phyloP scores from a whole-genome alignment of 2,797 vertebrate genomes.

The Muscicapa striata region DNA sequence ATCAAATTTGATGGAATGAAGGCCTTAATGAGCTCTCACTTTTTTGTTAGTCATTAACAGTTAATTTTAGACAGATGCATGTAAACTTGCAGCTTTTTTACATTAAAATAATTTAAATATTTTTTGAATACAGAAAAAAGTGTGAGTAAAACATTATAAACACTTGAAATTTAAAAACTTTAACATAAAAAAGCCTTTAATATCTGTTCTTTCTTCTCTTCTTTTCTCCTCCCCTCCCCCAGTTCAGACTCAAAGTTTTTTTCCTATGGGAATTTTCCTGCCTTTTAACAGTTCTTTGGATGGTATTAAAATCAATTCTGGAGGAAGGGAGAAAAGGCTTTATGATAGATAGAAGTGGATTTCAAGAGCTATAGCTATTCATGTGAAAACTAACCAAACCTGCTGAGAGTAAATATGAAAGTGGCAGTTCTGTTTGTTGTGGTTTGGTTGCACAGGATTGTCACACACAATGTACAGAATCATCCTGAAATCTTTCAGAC shows the following conservation, averaged over 20 bases:
- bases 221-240: not conserved
- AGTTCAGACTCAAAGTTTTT: not conserved
- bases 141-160: not conserved
- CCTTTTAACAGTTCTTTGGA: not conserved
- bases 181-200: not conserved
- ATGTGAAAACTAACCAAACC: slow-evolving; percentile 24
- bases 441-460: not conserved
- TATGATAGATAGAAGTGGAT: not conserved
- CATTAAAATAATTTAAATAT: not conserved
- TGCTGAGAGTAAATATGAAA: not conserved
- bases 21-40: not conserved
- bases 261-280: slow-evolving; percentile 41
- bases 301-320: slow-evolving; percentile 35
- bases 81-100: not conserved
- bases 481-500: not conserved
- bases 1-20: not conserved
- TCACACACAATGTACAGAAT: not conserved
- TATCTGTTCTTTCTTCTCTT: not conserved
- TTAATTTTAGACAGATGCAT: not conserved
- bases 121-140: not conserved
- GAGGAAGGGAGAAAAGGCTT: not conserved
- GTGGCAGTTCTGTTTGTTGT: not conserved
- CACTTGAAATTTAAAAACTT: slow-evolving; percentile 17
- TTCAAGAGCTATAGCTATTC: not conserved
- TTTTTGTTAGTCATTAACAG: not conserved